Base-by-base conservation (phyloP, 37 sponge, comb jelly and placozoan species). In the Cliona cf. orientalis region DNA sequence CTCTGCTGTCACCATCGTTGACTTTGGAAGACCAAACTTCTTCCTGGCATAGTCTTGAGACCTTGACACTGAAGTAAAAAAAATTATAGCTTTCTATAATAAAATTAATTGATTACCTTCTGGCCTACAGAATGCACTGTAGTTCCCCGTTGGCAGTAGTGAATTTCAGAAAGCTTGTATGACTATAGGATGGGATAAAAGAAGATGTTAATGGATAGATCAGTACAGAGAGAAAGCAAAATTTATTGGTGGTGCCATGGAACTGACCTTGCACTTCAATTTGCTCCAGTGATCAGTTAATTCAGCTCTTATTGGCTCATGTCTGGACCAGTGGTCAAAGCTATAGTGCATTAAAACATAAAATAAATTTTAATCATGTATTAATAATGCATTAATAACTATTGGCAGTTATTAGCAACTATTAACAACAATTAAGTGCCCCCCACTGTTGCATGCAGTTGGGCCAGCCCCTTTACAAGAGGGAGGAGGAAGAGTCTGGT, bases 251-350 rank as follows among this genome's bases (percentile, higher is more conserved):
- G 17, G 5, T 9, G 5, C 46, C 3, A 3, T 46, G 2, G 4
- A 35, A 1, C 46, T 55, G 46, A 90, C 91, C 76, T 80, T 84
- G 49, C 58, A 39, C 23, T 73, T 69, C 35, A 76, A 72, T 68
- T 91, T 91, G 62, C 84, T 81, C 91, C 91, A 91, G 79, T 91
- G 91, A 60, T 91, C 91, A 19, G 91, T 91, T 23, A 21, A 43
- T 0, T 22, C 37, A 23, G 62, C 46, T 2, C 46, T 34, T 0
- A 74, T 40, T 21, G 77, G 76, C 25, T 80, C 82, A 56, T 68
- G 70, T 21, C 56, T 45, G 2, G 90, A 89, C 90, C 90, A 89
- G 36, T 64, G 80, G 61, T 62, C 62, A 46, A 82, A 89, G 49
- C 89, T 82, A 66, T 23, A 56, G 26, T 25, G 11, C 7, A 67